Conservation (phyloP, 2,113 vertebrate genomes). For the Meleagris gallopavo region DNA sequence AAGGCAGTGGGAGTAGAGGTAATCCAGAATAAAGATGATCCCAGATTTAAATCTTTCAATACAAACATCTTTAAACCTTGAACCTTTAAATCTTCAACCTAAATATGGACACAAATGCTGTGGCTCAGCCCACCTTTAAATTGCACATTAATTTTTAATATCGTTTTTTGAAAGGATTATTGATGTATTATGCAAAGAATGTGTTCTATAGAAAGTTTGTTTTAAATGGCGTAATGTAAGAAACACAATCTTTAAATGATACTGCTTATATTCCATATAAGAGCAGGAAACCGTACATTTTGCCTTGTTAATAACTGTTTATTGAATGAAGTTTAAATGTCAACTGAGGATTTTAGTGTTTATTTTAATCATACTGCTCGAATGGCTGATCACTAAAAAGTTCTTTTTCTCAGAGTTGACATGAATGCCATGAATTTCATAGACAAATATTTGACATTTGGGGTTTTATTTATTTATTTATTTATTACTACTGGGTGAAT, state of each 20-base stretch:
- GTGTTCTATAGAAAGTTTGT: constrained; percentile 28
- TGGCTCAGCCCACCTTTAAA: neutral
- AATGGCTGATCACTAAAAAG: constrained; percentile 21
- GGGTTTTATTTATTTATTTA: neutral
- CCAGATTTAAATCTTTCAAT: neutral
- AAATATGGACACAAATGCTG: neutral
- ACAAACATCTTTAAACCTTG: constrained; percentile 15
- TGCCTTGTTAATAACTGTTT: constrained; percentile 29
- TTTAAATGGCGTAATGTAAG: constrained; percentile 37
- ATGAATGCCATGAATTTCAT: neutral
- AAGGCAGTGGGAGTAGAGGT: constrained; percentile 22
- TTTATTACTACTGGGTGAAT: fast-evolving
- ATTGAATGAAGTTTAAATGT: constrained; percentile 55
- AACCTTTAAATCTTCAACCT: neutral
- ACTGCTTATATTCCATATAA: neutral
- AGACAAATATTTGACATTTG: neutral
- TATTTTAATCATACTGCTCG: constrained; percentile 21
- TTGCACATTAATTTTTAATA: constrained; percentile 20
- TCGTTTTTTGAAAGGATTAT: neutral
- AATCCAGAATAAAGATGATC: neutral
- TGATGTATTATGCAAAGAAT: neutral
- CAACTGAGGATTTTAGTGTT: neutral
- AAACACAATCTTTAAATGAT: neutral
- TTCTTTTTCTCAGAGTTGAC: neutral
- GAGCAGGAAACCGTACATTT: constrained; percentile 20